Base-by-base conservation (phyloP, 2,113 vertebrate genomes). In the Cynopterus brachyotis region DNA sequence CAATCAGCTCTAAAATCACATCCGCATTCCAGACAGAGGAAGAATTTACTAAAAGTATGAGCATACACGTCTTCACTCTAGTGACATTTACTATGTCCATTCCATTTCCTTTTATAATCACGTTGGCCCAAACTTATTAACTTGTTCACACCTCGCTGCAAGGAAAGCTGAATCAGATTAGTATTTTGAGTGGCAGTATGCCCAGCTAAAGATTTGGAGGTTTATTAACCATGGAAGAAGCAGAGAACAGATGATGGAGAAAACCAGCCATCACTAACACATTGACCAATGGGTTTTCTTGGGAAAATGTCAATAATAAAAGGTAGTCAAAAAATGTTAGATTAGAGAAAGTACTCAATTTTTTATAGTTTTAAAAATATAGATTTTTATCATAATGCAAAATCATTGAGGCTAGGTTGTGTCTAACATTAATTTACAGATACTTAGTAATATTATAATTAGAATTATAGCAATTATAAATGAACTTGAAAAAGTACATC, bases 401-500 rank as follows among this genome's bases (percentile, higher is more conserved):
- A 86, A 42, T 57, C 50, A 84, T 57, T 59, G 78, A 64, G 50
- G 12, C 16, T 93, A 78, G 67, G 10, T 70, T 92, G 15, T 89
- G 12, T 67, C 80, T 91, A 40, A 80, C 2, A 40, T 59, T 83
- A 92, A 84, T 55, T 84, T 94, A 26, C 2, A 89, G 64, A 80
- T 88, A 66, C 55, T 70, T 89, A 72, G 53, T 96, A 93, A 93
- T 81, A 62, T 64, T 86, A 0, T 78, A 95, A 87, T 80, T 81
- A 89, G 73, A 92, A 89, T 84, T 60, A 88, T 40, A 70, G 9
- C 10, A 79, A 79, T 75, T 90, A 72, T 9, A 84, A 67, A 78
- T 93, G 73, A 62, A 47, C 84, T 91, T 78, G 79, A 12, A 20
- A 84, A 83, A 79, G 66, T 45, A 42, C 2, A 55, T 79, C 12